phyloP scores from a whole-genome alignment of 2,888 invertebrate species.

The Tenthredo amoena region DNA sequence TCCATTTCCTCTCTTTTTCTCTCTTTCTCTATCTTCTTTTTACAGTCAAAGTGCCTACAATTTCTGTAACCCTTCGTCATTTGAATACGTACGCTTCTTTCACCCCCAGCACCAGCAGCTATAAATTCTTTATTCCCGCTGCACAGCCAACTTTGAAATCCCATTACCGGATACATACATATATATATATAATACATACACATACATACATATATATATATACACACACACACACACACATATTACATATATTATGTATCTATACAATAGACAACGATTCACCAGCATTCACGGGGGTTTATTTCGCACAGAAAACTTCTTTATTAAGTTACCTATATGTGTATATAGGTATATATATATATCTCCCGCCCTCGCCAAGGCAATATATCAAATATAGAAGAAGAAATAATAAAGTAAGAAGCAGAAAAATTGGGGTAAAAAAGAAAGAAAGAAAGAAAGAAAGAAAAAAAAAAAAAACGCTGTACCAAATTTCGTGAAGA shows the following conservation, averaged over 20 bases:
- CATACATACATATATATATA: not conserved
- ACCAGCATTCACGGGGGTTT: conserved; percentile 17
- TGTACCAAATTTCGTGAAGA: not conserved
- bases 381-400: not conserved
- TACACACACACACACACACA: not conserved
- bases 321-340: not conserved
- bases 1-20: not conserved
- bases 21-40: not conserved
- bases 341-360: not conserved
- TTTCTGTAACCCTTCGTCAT: conserved; percentile 41
- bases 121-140: conserved; percentile 36
- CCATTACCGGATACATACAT: conserved; percentile 18
- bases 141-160: conserved; percentile 39
- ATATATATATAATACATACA: not conserved
- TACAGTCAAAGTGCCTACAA: conserved; percentile 33
- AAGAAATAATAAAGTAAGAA: not conserved
- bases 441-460: not conserved
- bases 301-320: conserved; percentile 24
- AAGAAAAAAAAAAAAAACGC: not conserved
- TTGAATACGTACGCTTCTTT: conserved; percentile 36
- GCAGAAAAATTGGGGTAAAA: not conserved
- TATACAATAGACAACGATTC: conserved; percentile 26
- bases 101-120: conserved; percentile 16
- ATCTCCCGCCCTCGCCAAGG: not conserved
- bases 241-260: not conserved